Conservation (phyloP, 2,888 invertebrate species). For the Thereva nobilitata region DNA sequence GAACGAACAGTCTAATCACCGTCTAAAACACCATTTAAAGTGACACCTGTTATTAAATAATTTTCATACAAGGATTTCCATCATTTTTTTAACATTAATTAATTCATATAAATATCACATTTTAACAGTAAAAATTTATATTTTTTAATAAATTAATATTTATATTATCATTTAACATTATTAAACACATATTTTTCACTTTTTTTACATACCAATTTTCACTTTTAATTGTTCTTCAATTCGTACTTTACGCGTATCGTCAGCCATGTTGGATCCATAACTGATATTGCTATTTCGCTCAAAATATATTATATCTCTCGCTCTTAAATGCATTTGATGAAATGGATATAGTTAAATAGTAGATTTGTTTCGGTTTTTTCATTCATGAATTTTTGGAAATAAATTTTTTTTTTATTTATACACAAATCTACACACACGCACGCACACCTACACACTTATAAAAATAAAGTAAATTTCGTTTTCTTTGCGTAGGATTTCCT, state of each 20-base stretch:
- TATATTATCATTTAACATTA: background rate
- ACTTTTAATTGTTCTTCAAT: constrained; percentile 92
- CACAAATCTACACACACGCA: constrained; percentile 2
- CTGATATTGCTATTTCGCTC: constrained; percentile 46
- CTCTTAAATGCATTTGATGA: constrained; percentile 22
- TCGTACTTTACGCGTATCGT: constrained; percentile 87
- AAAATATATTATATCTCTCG: constrained; percentile 21
- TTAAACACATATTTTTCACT: constrained; percentile 38
- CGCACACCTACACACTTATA: background rate
- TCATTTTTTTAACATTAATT: no score
- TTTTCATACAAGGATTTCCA: no score
- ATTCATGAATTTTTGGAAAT: constrained; percentile 22
- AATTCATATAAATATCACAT: no score
- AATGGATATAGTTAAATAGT: constrained; percentile 9
- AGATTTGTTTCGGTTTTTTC: constrained; percentile 20
- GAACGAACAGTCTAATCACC: no score
- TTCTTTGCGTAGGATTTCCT: constrained; percentile 31
- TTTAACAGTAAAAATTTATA: no score
- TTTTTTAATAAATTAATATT: no score
- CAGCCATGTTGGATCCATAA: constrained; percentile 91
- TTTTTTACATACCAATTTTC: constrained; percentile 81
- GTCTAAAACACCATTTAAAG: constrained; percentile 32
- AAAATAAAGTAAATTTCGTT: constrained; percentile 5
- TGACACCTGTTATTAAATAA: constrained; percentile 36
- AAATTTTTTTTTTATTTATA: background rate